These are phyloP conservation scores for Oreohelix idahoensis DNA, from an alignment of 1,140 invertebrate genomes.

Conservation along the genomic window DNA sequence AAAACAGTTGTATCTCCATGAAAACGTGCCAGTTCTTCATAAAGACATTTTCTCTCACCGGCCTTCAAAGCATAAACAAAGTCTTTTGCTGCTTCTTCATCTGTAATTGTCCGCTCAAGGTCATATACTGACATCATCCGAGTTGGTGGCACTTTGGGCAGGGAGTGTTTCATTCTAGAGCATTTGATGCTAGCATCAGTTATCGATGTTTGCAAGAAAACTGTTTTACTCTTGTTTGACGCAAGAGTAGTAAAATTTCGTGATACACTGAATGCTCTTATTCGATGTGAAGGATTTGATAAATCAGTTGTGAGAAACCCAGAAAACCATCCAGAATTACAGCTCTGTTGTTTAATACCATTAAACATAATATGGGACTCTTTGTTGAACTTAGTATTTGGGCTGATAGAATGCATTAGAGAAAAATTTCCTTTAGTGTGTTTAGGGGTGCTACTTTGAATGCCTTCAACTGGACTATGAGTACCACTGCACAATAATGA, in stretches of 20 bases:
- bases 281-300: not conserved
- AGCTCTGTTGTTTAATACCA: not conserved
- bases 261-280: not conserved
- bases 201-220: not conserved
- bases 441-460: not conserved
- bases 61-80: constrained; percentile 38
- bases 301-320: not conserved
- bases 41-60: constrained; percentile 33
- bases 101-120: constrained; percentile 33
- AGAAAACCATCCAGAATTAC: not conserved
- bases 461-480: not conserved
- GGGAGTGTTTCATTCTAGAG: not conserved
- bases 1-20: not conserved
- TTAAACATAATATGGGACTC: not conserved
- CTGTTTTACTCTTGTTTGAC: not conserved
- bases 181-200: not conserved
- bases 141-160: constrained; percentile 17
- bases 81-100: constrained; percentile 36
- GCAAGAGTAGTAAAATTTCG: not conserved
- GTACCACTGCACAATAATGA: not conserved
- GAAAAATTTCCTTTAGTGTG: not conserved
- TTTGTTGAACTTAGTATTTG: not conserved
- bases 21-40: constrained; percentile 31
- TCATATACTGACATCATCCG: constrained; percentile 22
- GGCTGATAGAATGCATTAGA: not conserved